Conservation (phyloP, 1,140 invertebrate genomes). For the Pachypeltis micranthus region DNA sequence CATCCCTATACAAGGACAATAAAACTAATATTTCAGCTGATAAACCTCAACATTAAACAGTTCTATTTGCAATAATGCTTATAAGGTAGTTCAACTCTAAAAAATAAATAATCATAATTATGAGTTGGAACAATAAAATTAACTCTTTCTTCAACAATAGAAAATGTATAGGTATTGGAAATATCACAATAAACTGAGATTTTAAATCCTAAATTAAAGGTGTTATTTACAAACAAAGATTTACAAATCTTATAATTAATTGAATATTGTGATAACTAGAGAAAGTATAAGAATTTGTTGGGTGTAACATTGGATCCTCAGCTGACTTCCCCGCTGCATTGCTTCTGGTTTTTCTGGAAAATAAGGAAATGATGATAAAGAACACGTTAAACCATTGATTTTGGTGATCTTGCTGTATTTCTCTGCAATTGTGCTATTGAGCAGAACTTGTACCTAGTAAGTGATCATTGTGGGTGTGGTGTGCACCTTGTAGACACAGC, state of each 20-base stretch:
- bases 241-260: not conserved
- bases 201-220: not conserved
- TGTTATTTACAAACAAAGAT: not conserved
- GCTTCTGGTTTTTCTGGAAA: conserved; percentile 23
- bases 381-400: too few species aligned
- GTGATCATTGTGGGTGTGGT: too few species aligned
- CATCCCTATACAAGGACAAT: conserved; percentile 9
- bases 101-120: not conserved
- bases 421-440: too few species aligned
- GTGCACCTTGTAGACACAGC: too few species aligned
- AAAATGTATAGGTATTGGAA: conserved; percentile 1
- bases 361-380: too few species aligned
- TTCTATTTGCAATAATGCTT: not conserved
- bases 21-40: not conserved
- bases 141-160: conserved; percentile 1
- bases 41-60: not conserved
- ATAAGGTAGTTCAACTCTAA: not conserved
- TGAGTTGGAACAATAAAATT: too few species aligned
- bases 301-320: conserved; percentile 8
- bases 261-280: not conserved
- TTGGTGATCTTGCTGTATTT: too few species aligned
- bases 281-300: not conserved
- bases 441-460: too few species aligned
- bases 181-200: conserved; percentile 2
- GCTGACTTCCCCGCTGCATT: conserved; percentile 19